A percentile compares a stretch with the other conserved stretches of the same genome.
Evolutionary conservation across 2,888 invertebrate genomes (phyloP).

Genomic region (Drosophila affinis): DNA sequence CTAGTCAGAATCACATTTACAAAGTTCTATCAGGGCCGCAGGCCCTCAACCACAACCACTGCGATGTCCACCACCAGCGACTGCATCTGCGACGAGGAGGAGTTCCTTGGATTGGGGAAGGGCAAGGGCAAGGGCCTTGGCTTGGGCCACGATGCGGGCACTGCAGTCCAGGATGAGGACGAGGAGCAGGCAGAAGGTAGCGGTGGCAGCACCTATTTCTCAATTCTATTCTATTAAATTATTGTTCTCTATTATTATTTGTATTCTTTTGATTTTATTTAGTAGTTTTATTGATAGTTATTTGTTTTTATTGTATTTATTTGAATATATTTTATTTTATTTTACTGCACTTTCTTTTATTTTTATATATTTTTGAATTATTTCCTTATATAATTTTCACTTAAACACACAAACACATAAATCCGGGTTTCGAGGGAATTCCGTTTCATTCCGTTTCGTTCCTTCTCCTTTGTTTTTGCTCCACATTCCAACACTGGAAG

Average conservation of each 20-base stretch:
- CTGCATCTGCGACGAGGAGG: slow-evolving; percentile 72
- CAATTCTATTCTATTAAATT: slow-evolving; percentile 29
- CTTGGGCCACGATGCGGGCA: slow-evolving; percentile 28
- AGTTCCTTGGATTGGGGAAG: slow-evolving; percentile 55
- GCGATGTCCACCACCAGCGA: slow-evolving; percentile 55
- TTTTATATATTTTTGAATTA: slow-evolving; percentile 8
- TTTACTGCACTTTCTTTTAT: slow-evolving; percentile 4
- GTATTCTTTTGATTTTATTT: slow-evolving; percentile 27
- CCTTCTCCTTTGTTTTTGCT: slow-evolving; percentile 39
- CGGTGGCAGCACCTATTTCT: slow-evolving; percentile 52
- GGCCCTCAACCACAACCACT: slow-evolving; percentile 43
- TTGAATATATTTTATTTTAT: slow-evolving; percentile 6
- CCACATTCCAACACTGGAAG: slow-evolving; percentile 60
- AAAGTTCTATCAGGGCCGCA: slow-evolving; percentile 60
- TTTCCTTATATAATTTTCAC: slow-evolving; percentile 33
- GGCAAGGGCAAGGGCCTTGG: slow-evolving; percentile 4
- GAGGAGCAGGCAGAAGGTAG: slow-evolving; percentile 65
- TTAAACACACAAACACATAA: slow-evolving; percentile 50
- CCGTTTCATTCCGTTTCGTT: background rate
- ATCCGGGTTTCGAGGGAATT: slow-evolving; percentile 45
- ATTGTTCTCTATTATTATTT: background rate
- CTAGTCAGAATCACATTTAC: slow-evolving; percentile 82
- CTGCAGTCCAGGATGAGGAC: slow-evolving; percentile 9
- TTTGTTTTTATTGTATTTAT: background rate
- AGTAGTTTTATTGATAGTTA: background rate